Evolutionary conservation across 2,888 invertebrate species (phyloP), one percentile per base, ranked within the genome.

Genomic region (Aphidius colemani): DNA sequence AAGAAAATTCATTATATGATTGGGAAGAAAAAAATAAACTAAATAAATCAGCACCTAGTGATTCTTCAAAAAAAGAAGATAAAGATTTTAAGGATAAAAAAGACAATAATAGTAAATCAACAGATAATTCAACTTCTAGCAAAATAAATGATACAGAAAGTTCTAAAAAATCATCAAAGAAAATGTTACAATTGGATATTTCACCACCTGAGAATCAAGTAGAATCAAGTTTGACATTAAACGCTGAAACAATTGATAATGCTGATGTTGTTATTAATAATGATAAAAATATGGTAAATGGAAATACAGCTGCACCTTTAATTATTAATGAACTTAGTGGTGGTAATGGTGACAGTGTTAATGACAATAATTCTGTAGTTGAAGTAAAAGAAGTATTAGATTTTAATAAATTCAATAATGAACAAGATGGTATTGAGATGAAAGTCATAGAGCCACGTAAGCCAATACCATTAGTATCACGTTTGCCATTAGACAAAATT

Each of bases 221-320:
- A 71, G 78, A 82, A 70, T 83, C 83, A 18, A 18, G 13, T 72
- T 83, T 83, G 76, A 82, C 84, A 68, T 83, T 84, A 69, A 83
- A 84, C 73, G 80, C 85, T 65, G 80, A 80, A 75, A 80, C 80
- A 72, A 71, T 70, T 71, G 67, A 67, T 64, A 30, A 5, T 30
- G 1, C 13, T 18, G 13, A 18, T 18, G 1, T 1, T 18, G 13
- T 18, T 18, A 18, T 18, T 18, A 2, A 2, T 18, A 2, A 18
- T 18, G 13, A 18, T 18, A 18, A 18, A 18, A 18, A 18, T 18
- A 18, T 18, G 13, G 13, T 18, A 2, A 18, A 18, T 18, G 13
- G 13, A 18, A 18, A 18, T 18, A 2, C 13, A 18, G 13, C 13
- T 18, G 2, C 13, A 18, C 13, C 13, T 18, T 18, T 18, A 18